Base-by-base conservation (phyloP, 2,888 invertebrate species). In the Coecobrya sp. region DNA sequence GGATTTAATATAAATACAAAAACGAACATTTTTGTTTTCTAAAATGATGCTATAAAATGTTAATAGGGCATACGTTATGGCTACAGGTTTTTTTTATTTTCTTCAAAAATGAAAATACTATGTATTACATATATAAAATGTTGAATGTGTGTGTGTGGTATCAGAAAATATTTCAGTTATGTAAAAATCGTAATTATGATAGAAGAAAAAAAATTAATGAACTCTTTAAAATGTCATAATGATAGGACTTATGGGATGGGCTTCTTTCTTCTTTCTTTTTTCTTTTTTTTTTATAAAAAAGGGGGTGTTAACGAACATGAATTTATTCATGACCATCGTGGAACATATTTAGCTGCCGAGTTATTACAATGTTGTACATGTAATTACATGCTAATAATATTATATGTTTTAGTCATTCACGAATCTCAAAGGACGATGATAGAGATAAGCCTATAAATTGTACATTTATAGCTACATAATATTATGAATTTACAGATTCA, bases 381-480 rank as follows among this genome's bases (percentile, higher is more conserved):
- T 82, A 82, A 82, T 82, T 59, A 42, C 82, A 59, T 82, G 42
- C 82, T 82, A 82, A 82, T 82, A n/a, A n/a, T n/a, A n/a, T n/a
- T n/a, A 62, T 82, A 62, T 22, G 59, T 36, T 82, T 82, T 59
- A 82, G n/a, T 59, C 30, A 11, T 82, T 59, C 59, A 81, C 10
- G 16, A 25, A 27, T 16, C 3, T 25, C 8, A 76, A 76, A 76
- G n/a, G n/a, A 73, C 5, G 22, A 5, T 81, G 55, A 42, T 42
- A 42, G 5, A 55, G n/a, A 2, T 55, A 19, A 55, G n/a, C 36
- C 36, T 36, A 36, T 49, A 49, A 7, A 36, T 36, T 36, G 2
- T 36, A 36, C 36, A 36, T 36, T 36, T 7, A 36, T 36, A 7
- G 36, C 36, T 36, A 36, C n/a, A n/a, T n/a, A n/a, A n/a, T n/a